Evolutionary conservation across 1,140 invertebrate genomes (phyloP), one percentile per base, ranked within the genome.

Genomic region (Bilobella aurantiaca): DNA sequence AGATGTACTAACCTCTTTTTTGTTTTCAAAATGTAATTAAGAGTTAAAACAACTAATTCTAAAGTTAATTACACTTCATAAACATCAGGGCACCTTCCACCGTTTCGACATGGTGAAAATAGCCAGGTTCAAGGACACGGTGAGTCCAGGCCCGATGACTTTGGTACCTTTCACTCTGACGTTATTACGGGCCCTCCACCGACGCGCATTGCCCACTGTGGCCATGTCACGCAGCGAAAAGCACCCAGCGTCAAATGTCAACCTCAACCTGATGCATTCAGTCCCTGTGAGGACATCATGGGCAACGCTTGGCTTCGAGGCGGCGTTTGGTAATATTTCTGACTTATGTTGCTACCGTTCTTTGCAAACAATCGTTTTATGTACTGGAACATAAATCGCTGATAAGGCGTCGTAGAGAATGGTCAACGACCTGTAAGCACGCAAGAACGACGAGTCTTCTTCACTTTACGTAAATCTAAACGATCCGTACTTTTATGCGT

Each of bases 251-350:
- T 73, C 16, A 64, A 64, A 8, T 95, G 92, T 74, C 82, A 81
- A 59, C 91, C 91, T 0, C 79, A 81, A 69, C 88, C 91, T 0
- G 87, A 94, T 76, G 89, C 88, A 0, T 82, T 93, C 42, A 94
- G 92, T 77, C 91, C 91, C 3, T 87, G 91, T 75, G 91, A 93
- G 77, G 91, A 94, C 74, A 87, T 95, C 3, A 90, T 95, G 87
- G 91, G 90, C 18, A 89, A 86, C 75, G 80, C 83, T 49, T 87
- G 79, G 73, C 80, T 93, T 0, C 81, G 91, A 3, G 82, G 85
- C 23, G 82, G 86, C 46, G 89, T 93, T n/a, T 95, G 91, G 91
- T 73, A 66, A 67, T 58, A 46, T 46, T 42, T 42, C 18, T 42
- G 34, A 18, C 34, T 42, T 18, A 42, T 18, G 8, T 42, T 42